phyloP scores from a whole-genome alignment of 2,888 invertebrate genomes.

The Proisotoma minuta region DNA sequence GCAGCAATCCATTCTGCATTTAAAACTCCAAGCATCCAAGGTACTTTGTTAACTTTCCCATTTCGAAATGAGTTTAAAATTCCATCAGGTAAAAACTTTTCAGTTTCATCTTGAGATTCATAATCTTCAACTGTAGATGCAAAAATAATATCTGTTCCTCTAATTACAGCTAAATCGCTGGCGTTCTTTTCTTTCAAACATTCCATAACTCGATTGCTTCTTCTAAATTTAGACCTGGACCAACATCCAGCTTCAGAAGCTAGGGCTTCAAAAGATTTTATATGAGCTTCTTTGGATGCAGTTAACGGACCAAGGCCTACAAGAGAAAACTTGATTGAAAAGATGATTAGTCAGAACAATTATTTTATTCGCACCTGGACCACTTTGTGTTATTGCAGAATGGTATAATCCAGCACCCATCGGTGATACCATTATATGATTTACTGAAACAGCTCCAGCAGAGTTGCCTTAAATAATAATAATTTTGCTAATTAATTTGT shows the following conservation, averaged over 20 bases:
- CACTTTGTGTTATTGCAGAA: conserved; percentile 31
- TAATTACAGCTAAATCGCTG: conserved; percentile 18
- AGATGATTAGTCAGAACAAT: too few species aligned
- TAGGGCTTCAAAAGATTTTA: conserved; percentile 15
- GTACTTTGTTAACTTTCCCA: conserved; percentile 28
- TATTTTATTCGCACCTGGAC: too few species aligned
- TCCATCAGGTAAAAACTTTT: conserved; percentile 29
- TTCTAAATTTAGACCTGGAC: too few species aligned
- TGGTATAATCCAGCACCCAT: conserved; percentile 30
- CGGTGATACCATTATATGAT: conserved; percentile 22
- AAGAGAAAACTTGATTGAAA: not conserved
- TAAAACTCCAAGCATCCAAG: conserved; percentile 31
- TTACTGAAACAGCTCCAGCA: conserved; percentile 16
- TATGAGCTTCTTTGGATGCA: not conserved
- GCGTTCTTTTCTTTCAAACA: conserved; percentile 20
- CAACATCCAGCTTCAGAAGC: conserved; percentile 25
- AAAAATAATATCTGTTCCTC: conserved; percentile 13
- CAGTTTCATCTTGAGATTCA: conserved; percentile 14
- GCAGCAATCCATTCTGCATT: conserved; percentile 19
- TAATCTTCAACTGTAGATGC: conserved; percentile 28
- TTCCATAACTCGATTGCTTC: not conserved
- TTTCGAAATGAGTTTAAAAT: conserved; percentile 21
- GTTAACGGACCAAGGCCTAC: not conserved
- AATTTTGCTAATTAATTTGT: not conserved
- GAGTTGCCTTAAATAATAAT: conserved; percentile 11